Percentiles rank a stretch among this genome's conserved stretches.
These are phyloP conservation scores for Acronicta leporina DNA, from an alignment of 2,888 invertebrate species.

Conservation along the genomic window DNA sequence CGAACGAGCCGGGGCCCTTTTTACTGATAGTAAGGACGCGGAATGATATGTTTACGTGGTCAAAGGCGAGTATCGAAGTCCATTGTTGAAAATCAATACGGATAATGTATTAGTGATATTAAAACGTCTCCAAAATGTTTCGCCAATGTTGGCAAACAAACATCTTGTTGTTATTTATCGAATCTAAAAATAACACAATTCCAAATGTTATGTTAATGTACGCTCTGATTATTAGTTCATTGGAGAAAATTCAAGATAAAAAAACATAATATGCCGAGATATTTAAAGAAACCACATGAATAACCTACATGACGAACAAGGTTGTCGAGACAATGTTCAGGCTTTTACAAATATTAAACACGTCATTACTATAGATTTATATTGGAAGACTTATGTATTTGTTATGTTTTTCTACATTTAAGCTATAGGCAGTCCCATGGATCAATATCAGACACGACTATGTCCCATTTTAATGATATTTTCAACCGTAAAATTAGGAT, in stretches of 20 bases:
- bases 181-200: conserved; percentile 41
- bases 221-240: not conserved
- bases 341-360: no score
- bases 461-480: not conserved
- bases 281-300: conserved; percentile 6
- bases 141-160: conserved; percentile 63
- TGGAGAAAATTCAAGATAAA: not conserved
- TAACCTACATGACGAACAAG: not conserved
- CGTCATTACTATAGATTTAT: no score
- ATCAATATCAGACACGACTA: no score
- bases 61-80: conserved; percentile 73
- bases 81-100: conserved; percentile 81
- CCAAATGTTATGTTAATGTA: conserved; percentile 62
- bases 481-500: not conserved
- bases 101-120: conserved; percentile 85
- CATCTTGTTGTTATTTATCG: conserved; percentile 67
- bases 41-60: conserved; percentile 80
- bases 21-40: conserved; percentile 71
- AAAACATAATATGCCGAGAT: not conserved
- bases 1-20: conserved; percentile 73
- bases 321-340: no score
- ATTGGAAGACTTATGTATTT: no score
- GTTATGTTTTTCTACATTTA: no score
- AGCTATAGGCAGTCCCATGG: no score
- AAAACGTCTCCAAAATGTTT: conserved; percentile 72